Base-by-base conservation (phyloP, 2,797 vertebrate genomes). In the Trichosurus vulpecula region DNA sequence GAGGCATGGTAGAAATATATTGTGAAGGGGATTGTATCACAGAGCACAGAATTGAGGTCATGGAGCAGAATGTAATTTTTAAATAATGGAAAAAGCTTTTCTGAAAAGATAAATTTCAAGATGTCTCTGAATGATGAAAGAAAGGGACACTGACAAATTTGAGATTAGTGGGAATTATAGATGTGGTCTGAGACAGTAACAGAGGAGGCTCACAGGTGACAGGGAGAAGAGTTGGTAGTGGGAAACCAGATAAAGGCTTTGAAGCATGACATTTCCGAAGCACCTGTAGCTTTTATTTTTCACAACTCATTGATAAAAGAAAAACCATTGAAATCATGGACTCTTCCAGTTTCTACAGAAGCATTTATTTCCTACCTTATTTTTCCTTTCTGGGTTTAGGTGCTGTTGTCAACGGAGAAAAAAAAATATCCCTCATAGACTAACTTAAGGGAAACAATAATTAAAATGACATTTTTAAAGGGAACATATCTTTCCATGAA, bases 41-140 rank as follows among this genome's bases (percentile, higher is more conserved):
- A 87, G 41, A 51, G 41, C 74, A 27, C 25, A 87, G 10, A 51
- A 87, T 27, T 47, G 3, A 47, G 22, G 74, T 51, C 25, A 87
- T 87, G 25, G 74, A 47, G 41, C 2, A 87, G 9, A 87, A 29
- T 1, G 9, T 22, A 74, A 41, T 25, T 81, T 81, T 19, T 81
- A n/a, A 81, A 81, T 25, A 47, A 81, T 94, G 74, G 52, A 35
- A 87, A 96, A 94, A 29, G 29, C 14, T 90, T 92, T 90, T 54
- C 95, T 90, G 52, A 81, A 11, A 47, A 94, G 91, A 47, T 3
- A 0, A 96, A 95, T 92, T 57, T 41, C 11, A 74, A 95, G 51
- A 94, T n/a, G 25, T 81, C 54, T 97, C 91, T n/a, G 93, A 92
- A 87, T 89, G n/a, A 92, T 55, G 16, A 61, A 89, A 94, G 16